Percentiles rank a stretch among this genome's conserved stretches.
Evolutionary conservation across 23 tunicate species (phyloP).

Genomic region (Halocynthia aurantium): DNA sequence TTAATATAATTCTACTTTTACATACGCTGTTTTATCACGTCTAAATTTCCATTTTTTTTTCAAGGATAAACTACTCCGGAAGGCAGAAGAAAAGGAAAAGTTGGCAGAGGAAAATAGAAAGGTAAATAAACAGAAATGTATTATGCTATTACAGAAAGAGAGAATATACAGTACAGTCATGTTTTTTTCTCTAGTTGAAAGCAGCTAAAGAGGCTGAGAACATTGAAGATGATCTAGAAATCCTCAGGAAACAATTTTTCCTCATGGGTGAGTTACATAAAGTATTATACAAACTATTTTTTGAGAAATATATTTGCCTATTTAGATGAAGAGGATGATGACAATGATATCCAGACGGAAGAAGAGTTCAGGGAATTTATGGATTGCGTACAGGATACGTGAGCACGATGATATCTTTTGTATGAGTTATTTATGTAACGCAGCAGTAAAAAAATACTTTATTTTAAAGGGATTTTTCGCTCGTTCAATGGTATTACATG

Average conservation of each 20-base stretch:
- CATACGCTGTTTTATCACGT: neutral
- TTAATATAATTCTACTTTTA: neutral
- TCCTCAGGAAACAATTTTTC: constrained; percentile 26
- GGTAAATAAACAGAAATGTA: constrained; percentile 3
- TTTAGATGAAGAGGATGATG: constrained; percentile 43
- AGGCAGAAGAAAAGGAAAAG: constrained; percentile 67
- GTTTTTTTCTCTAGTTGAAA: neutral
- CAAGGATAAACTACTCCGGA: constrained; percentile 58
- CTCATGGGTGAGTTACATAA: constrained; percentile 21
- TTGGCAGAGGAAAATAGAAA: constrained; percentile 26
- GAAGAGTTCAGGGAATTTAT: constrained; percentile 24
- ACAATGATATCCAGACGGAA: constrained; percentile 36
- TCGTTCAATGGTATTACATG: constrained; percentile 57
- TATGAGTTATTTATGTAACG: neutral
- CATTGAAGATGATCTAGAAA: constrained; percentile 36
- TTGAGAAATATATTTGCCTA: neutral
- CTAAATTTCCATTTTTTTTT: neutral
- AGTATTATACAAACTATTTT: neutral
- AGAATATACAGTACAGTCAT: neutral
- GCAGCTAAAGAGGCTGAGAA: constrained; percentile 5
- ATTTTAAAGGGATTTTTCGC: constrained; percentile 9
- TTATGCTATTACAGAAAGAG: neutral
- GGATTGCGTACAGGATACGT: constrained; percentile 37
- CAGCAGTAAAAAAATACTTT: neutral
- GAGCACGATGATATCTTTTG: neutral